These are phyloP conservation scores for Neotoma lepida DNA, from an alignment of 2,113 vertebrate genomes.

Conservation along the genomic window DNA sequence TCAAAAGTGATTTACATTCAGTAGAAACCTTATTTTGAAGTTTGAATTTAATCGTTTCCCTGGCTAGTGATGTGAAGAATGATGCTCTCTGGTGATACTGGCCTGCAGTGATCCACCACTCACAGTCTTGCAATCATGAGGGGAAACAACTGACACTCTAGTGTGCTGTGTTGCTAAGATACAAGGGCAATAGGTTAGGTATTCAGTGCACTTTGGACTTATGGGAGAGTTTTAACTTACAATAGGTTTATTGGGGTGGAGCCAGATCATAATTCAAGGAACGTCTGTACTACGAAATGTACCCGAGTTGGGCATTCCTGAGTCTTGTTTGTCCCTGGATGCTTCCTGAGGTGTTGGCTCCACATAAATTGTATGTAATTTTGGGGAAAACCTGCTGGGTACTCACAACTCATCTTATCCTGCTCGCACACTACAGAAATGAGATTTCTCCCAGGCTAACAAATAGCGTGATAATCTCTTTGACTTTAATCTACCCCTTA, in stretches of 20 bases:
- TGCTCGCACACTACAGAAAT: not conserved
- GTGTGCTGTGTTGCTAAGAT: not conserved
- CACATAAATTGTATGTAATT: not conserved
- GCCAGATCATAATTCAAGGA: not conserved
- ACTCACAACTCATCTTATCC: not conserved
- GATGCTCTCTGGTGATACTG: not conserved
- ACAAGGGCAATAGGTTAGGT: not conserved
- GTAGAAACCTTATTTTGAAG: not conserved
- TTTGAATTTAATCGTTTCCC: not conserved
- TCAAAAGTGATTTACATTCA: not conserved
- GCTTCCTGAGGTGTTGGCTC: not conserved
- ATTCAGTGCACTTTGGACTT: not conserved
- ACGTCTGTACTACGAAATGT: not conserved
- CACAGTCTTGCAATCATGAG: not conserved
- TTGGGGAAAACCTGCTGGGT: not conserved
- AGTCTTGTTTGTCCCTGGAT: conserved; percentile 31
- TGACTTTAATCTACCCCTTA: conserved; percentile 30
- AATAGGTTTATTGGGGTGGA: not conserved
- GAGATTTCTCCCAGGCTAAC: not conserved
- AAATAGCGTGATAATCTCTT: conserved; percentile 8
- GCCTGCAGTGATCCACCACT: not conserved
- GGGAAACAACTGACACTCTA: not conserved
- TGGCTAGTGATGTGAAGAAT: not conserved
- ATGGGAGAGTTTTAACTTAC: not conserved
- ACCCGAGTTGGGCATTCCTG: conserved; percentile 44